Evolutionary conservation across 2,797 vertebrate species (phyloP).

Genomic region (Trematomus bernacchii): DNA sequence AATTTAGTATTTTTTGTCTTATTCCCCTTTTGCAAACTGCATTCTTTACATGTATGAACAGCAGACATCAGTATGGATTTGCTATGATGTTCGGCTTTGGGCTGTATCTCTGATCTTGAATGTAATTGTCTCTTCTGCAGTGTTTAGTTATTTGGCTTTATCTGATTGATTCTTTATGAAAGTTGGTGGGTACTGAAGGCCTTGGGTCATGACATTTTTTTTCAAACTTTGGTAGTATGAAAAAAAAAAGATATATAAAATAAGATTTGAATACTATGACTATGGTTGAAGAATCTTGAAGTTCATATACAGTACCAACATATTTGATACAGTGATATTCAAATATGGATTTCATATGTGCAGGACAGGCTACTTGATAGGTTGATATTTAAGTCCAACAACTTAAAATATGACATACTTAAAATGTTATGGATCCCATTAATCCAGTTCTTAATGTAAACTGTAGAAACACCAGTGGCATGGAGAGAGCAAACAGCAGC

Average conservation of each 20-base stretch:
- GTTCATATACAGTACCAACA: background rate
- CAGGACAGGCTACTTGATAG: background rate
- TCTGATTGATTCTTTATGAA: background rate
- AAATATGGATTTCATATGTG: background rate
- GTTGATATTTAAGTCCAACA: background rate
- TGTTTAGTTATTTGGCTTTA: background rate
- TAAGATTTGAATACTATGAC: background rate
- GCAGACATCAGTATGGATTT: slow-evolving; percentile 5
- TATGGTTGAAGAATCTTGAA: background rate
- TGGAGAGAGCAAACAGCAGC: background rate
- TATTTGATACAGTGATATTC: slow-evolving; percentile 7
- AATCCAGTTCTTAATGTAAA: background rate
- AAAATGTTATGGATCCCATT: background rate
- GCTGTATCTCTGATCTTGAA: background rate
- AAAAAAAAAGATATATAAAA: background rate
- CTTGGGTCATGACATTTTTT: background rate
- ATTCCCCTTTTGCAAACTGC: background rate
- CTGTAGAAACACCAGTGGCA: background rate
- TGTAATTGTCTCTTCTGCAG: background rate
- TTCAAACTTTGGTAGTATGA: slow-evolving; percentile 7
- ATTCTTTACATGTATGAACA: slow-evolving; percentile 2
- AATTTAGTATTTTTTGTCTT: background rate
- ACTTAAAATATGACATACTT: background rate
- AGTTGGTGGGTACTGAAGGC: background rate
- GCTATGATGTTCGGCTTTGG: background rate